phyloP scores from a whole-genome alignment of 2,113 vertebrate genomes.

The Bufo bufo region DNA sequence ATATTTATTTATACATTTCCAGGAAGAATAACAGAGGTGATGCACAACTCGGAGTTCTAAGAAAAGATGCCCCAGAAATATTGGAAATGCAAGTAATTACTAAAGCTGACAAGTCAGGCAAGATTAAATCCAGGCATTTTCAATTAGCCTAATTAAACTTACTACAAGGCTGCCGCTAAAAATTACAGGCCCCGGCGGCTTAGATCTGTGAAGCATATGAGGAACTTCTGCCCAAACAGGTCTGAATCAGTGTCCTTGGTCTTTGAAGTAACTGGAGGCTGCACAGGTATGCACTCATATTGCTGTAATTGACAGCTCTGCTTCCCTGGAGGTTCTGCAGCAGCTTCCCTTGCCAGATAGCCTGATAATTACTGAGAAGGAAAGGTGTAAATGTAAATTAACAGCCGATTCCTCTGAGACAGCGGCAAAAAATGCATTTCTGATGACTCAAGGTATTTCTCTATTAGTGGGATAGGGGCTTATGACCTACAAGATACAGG shows the following conservation, averaged over 20 bases:
- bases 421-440: background rate
- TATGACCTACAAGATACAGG: background rate
- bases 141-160: background rate
- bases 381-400: slow-evolving; percentile 27
- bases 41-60: background rate
- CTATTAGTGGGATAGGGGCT: background rate
- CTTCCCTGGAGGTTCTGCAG: slow-evolving; percentile 16
- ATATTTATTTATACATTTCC: background rate
- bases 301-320: slow-evolving; percentile 7
- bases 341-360: background rate
- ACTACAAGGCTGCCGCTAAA: background rate
- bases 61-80: background rate
- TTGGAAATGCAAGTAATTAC: background rate
- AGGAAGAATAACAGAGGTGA: background rate
- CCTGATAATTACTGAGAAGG: background rate
- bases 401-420: background rate
- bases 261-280: background rate
- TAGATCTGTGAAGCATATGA: background rate
- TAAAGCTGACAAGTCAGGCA: background rate
- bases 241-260: slow-evolving; percentile 6
- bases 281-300: background rate
- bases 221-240: background rate
- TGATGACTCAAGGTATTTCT: background rate
- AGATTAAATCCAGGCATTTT: background rate
- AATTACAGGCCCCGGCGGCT: background rate